Conservation (phyloP, 2,113 vertebrate genomes). For the Anser brachyrhynchus region DNA sequence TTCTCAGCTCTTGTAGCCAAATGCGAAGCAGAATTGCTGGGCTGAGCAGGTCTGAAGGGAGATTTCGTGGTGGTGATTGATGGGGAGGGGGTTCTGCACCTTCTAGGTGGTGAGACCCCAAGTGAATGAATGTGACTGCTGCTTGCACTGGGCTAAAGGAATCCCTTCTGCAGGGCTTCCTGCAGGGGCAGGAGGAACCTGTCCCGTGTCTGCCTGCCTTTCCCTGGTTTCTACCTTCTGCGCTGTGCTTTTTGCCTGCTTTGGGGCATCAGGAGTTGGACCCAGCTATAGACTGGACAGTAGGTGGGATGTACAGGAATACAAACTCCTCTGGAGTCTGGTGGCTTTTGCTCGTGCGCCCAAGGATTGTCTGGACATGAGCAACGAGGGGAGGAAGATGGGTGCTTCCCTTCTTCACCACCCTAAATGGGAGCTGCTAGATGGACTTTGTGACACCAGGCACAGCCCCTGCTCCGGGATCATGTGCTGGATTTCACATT, state of each 20-base stretch:
- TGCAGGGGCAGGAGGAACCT: not conserved
- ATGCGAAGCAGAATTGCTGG: not conserved
- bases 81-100: not conserved
- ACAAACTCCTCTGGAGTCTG: not conserved
- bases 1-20: not conserved
- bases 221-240: not conserved
- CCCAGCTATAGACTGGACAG: not conserved
- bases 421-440: not conserved
- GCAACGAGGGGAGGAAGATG: not conserved
- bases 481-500: not conserved
- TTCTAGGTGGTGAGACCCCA: not conserved
- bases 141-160: not conserved
- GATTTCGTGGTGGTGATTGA: not conserved
- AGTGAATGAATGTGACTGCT: not conserved
- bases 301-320: not conserved
- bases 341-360: not conserved
- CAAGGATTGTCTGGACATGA: not conserved
- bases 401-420: not conserved
- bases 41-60: not conserved
- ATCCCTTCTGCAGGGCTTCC: not conserved
- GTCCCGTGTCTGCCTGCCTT: not conserved
- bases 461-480: not conserved
- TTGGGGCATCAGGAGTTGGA: not conserved
- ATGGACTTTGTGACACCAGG: not conserved
- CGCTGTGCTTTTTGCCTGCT: not conserved